Base-by-base conservation (phyloP, 2,113 vertebrate species). In the Ochotona curzoniae region DNA sequence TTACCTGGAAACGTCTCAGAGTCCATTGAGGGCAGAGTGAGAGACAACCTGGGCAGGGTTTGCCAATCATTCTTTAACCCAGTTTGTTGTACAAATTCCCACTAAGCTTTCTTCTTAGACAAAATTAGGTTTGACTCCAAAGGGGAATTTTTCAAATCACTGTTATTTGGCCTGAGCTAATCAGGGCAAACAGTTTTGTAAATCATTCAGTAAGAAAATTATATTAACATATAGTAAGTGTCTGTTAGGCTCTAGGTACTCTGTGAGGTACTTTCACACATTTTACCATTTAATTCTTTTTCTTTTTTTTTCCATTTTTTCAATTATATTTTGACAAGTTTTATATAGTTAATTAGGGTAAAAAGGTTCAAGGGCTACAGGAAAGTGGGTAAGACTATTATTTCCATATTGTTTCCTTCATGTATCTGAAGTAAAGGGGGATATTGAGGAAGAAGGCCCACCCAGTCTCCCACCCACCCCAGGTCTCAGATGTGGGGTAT, bases 81-180 rank as follows among this genome's bases (percentile, higher is more conserved):
- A 18, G 54, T 66, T 32, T 82, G 15, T 35, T 81, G 26, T 30
- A 51, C 6, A 17, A 76, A 28, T 79, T 83, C 78, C 63, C 9
- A 14, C 6, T 60, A 85, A 73, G 8, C 28, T 47, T 25, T 47
- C 49, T 26, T 64, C 32, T 15, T 32, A 9, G 35, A 32, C 20
- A 94, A 94, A 79, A 75, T 25, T 35, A 75, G 82, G 23, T 23
- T 87, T 1, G 63, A 35, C 8, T 73, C 30, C 25, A 93, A 49
- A 87, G 51, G 8, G 54, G 78, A 76, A 28, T 75, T 84, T 23
- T 21, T 35, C 20, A 89, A 81, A 54, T 35, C 30, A 75, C 28
- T 47, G 30, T 49, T 67, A 75, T 85, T 93, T 71, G n/a, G 32
- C 49, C 88, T 92, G 69, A 87, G 83, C 32, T 75, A 83, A 89